These are phyloP conservation scores for Magallana angulata DNA, from an alignment of 1,140 invertebrate species.

Conservation along the genomic window DNA sequence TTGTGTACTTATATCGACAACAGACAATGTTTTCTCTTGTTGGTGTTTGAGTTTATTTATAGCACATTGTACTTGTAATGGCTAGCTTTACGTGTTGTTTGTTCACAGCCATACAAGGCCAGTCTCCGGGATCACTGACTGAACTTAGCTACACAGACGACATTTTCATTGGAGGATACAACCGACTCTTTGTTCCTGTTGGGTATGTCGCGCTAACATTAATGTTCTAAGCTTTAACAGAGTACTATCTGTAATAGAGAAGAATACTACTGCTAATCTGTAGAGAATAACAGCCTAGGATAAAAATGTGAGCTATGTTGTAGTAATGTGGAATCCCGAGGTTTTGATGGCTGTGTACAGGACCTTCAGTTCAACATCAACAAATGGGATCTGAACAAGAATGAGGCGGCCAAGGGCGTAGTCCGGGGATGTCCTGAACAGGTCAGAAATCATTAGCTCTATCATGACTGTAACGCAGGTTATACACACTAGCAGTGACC, in stretches of 20 bases:
- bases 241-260: no score
- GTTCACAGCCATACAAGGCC: conserved; percentile 68
- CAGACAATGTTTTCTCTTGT: no score
- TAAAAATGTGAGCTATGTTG: not conserved
- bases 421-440: conserved; percentile 91
- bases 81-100: not conserved
- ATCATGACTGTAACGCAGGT: no score
- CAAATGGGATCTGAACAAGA: conserved; percentile 89
- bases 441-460: conserved; percentile 79
- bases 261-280: no score
- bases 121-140: conserved; percentile 77
- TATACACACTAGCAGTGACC: no score
- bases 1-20: no score
- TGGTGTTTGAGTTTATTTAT: no score
- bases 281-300: no score
- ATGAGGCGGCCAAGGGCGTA: conserved; percentile 88
- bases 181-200: conserved; percentile 75
- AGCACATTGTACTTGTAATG: no score
- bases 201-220: conserved; percentile 56
- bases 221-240: no score
- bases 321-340: conserved; percentile 80
- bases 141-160: conserved; percentile 83
- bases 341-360: conserved; percentile 96
- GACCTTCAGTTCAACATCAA: conserved; percentile 87
- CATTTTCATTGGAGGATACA: conserved; percentile 94